Evolutionary conservation across 2,888 invertebrate genomes (phyloP).

Genomic region (Morpho helenor): DNA sequence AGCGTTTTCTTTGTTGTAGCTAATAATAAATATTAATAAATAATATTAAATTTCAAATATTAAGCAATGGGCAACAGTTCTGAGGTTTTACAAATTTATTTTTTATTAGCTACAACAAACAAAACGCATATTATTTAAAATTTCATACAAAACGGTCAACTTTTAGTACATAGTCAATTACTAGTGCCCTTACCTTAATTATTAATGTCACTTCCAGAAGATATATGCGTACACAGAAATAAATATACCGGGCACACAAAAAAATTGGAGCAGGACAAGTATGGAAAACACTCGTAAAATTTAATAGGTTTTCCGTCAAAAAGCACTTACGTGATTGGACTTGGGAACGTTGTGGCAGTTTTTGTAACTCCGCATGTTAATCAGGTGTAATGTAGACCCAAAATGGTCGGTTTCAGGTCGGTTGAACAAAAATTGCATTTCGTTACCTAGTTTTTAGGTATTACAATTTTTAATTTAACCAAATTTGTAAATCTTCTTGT

Average conservation of each 20-base stretch:
- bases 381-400: conserved; percentile 47
- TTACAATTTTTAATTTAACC: too few species aligned
- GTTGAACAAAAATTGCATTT: conserved; percentile 15
- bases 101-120: too few species aligned
- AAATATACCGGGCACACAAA: conserved; percentile 45
- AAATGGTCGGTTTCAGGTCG: conserved; percentile 22
- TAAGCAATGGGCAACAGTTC: too few species aligned
- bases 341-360: conserved; percentile 49
- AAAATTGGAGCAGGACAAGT: conserved; percentile 74
- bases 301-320: conserved; percentile 75
- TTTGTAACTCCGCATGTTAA: conserved; percentile 48
- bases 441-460: too few species aligned
- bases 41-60: too few species aligned
- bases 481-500: too few species aligned
- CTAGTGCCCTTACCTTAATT: neutral
- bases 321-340: conserved; percentile 64
- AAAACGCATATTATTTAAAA: too few species aligned
- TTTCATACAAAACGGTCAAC: too few species aligned
- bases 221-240: conserved; percentile 32
- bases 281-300: conserved; percentile 76
- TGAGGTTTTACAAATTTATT: too few species aligned
- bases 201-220: conserved; percentile 40
- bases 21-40: too few species aligned
- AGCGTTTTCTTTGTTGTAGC: too few species aligned
- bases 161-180: too few species aligned